Evolutionary conservation across 2,113 vertebrate species (phyloP), one percentile per base, ranked within the genome.

Genomic region (Craseonycteris thonglongyai): DNA sequence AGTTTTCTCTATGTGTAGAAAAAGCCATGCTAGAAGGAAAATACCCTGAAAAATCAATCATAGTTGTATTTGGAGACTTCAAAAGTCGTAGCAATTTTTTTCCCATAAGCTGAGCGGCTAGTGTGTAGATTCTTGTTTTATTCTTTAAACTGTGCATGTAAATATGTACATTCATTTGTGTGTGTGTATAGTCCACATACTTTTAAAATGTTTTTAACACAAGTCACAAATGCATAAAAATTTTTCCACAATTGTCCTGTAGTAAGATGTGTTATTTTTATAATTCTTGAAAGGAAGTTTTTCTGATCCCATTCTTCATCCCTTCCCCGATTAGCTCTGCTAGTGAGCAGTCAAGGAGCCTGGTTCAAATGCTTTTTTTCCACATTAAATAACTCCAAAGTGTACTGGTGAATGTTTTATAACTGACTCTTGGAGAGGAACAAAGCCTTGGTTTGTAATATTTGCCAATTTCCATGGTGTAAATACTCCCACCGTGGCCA

Each of bases 11-110:
- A 18, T 51, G 63, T 69, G 86, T 78, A 61, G 84, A n/a, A 61
- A 88, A 95, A 94, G 66, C 54, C 87, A 35, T 45, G n/a, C 74
- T 68, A 38, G 18, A 79, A 95, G 69, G 90, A 94, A 93, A 96
- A 91, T 49, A 56, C 56, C 35, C 68, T 81, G 15, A 74, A 93
- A 96, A 95, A 38, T 72, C 82, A 82, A 72, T 66, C n/a, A 5
- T 56, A 40, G 58, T 82, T 89, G 35, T 49, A 45, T 58, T 35
- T 65, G 28, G 72, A 88, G 88, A 81, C 63, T 61, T 93, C 19
- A 82, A 42, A 65, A 33, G 18, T 85, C 90, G 24, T 69, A 40
- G 14, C n/a, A 42, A 21, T 63, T 6, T 35, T 68, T 82, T 58
- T 49, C 16, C 42, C 54, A 28, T 33, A 65, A 86, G 16, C 74